A percentile compares a stretch with the other conserved stretches of the same genome.
phyloP scores from a whole-genome alignment of 2,113 vertebrate genomes.

The Saccopteryx bilineata region DNA sequence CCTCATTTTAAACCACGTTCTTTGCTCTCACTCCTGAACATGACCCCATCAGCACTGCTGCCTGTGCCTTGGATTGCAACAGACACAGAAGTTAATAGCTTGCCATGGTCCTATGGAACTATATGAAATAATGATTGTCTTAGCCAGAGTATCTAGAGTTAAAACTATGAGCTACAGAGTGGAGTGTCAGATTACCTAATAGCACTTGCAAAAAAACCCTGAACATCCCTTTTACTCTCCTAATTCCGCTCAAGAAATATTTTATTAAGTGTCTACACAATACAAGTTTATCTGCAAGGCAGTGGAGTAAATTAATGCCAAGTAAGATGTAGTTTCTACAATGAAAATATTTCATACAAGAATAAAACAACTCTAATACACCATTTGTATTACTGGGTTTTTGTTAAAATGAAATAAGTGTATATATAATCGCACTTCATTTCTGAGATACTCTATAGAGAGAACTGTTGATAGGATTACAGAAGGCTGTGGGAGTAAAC shows the following conservation, averaged over 20 bases:
- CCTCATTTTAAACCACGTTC: constrained; percentile 71
- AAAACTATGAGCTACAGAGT: constrained; percentile 48
- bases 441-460: not conserved
- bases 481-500: not conserved
- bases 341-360: constrained; percentile 51
- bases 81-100: constrained; percentile 67
- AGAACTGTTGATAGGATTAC: not conserved
- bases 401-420: constrained; percentile 4
- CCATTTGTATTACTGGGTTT: not conserved
- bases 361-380: not conserved
- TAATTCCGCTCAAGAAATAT: constrained; percentile 63
- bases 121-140: constrained; percentile 69
- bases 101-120: constrained; percentile 65
- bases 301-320: not conserved
- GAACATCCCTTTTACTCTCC: constrained; percentile 66
- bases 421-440: not conserved
- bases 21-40: constrained; percentile 74
- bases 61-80: constrained; percentile 70
- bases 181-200: constrained; percentile 76
- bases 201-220: constrained; percentile 71
- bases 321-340: constrained; percentile 34
- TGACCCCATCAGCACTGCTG: constrained; percentile 37
- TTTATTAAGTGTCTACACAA: constrained; percentile 60
- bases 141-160: constrained; percentile 70
- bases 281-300: not conserved